These are phyloP conservation scores for Helogale parvula DNA, from an alignment of 2,113 vertebrate species.

Conservation along the genomic window DNA sequence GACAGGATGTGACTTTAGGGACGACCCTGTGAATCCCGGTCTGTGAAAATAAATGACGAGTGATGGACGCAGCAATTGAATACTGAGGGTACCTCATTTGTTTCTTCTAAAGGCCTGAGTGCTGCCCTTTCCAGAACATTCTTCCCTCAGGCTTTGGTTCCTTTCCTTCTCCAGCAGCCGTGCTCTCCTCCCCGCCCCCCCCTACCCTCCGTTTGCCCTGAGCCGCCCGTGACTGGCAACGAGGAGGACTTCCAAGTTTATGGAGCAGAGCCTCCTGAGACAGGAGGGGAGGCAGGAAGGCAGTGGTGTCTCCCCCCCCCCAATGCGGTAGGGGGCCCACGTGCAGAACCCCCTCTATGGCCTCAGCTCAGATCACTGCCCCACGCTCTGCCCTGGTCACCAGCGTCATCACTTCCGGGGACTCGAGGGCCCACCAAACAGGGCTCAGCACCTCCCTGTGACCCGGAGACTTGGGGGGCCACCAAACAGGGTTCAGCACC, in stretches of 20 bases:
- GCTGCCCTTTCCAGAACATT: background rate
- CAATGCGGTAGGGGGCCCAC: fast-evolving
- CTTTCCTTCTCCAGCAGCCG: background rate
- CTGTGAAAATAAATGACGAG: background rate
- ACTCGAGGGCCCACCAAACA: no score
- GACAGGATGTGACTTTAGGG: background rate
- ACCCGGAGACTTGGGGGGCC: no score
- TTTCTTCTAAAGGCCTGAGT: background rate
- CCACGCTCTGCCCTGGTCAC: no score
- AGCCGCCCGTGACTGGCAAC: background rate
- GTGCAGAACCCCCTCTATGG: background rate
- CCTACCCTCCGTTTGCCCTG: background rate
- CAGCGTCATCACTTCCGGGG: no score
- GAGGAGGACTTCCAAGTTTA: background rate
- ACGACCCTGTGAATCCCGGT: background rate
- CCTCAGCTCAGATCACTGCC: no score
- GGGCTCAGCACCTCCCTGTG: no score
- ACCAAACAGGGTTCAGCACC: background rate
- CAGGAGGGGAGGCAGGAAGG: background rate
- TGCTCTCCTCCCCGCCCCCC: no score
- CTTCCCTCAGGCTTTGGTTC: background rate
- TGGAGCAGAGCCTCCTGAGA: background rate
- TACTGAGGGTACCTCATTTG: background rate
- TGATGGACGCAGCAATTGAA: background rate
- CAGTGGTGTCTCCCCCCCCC: background rate